A percentile compares a stretch with the other conserved stretches of the same genome.
These are phyloP conservation scores for Patella pellucida DNA, from an alignment of 2,888 invertebrate genomes.

Conservation along the genomic window DNA sequence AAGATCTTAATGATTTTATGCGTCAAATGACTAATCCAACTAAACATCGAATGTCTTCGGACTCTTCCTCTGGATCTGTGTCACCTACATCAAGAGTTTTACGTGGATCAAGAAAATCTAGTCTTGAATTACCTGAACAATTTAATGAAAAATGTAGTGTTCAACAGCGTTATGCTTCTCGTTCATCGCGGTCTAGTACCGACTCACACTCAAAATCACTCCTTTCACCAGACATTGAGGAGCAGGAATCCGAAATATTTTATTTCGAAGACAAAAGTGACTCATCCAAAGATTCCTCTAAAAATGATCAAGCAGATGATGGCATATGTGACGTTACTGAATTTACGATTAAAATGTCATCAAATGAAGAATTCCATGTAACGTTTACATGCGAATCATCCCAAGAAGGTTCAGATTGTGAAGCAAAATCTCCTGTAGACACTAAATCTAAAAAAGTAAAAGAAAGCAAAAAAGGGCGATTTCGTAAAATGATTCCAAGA, in stretches of 20 bases:
- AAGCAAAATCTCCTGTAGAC: constrained; percentile 20
- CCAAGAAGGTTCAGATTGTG: constrained; percentile 28
- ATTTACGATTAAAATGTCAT: constrained; percentile 12
- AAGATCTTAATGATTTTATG: constrained; percentile 43
- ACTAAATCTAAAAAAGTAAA: constrained; percentile 31
- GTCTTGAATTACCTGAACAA: constrained; percentile 2
- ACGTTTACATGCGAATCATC: constrained; percentile 35
- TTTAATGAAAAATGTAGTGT: constrained; percentile 3
- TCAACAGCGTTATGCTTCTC: not conserved
- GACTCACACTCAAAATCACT: not conserved
- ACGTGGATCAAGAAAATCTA: not conserved
- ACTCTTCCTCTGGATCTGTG: not conserved
- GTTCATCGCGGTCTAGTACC: not conserved
- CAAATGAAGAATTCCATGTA: constrained; percentile 20
- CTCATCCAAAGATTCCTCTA: not conserved
- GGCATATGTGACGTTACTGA: constrained; percentile 23
- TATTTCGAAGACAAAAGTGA: constrained; percentile 13
- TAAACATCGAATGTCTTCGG: constrained; percentile 21
- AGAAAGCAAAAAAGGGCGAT: constrained; percentile 48
- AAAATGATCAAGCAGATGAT: constrained; percentile 17
- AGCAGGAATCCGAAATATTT: constrained; percentile 4
- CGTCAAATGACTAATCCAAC: constrained; percentile 43
- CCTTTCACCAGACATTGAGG: constrained; percentile 6
- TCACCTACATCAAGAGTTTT: constrained; percentile 1
- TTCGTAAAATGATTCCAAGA: constrained; percentile 53